Conservation (phyloP, 1,140 invertebrate genomes). For the Cheumatopsyche charites region DNA sequence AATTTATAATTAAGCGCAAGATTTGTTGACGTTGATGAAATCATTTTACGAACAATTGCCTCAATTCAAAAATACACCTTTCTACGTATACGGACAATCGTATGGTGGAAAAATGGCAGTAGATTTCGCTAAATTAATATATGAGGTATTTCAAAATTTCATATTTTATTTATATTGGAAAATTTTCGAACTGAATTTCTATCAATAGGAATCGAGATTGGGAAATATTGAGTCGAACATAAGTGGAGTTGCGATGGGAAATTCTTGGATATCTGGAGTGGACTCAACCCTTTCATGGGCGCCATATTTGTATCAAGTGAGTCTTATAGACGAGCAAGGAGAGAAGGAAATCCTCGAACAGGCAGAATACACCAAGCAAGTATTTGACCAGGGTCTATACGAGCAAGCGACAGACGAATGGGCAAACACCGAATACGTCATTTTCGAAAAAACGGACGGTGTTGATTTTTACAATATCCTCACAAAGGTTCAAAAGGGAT, state of each 20-base stretch:
- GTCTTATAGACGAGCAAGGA: conserved; percentile 68
- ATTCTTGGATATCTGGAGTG: conserved; percentile 86
- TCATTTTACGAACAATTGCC: conserved; percentile 68
- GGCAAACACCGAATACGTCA: conserved; percentile 66
- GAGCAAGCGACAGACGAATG: conserved; percentile 68
- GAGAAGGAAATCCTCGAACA: conserved; percentile 60
- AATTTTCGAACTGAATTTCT: not conserved
- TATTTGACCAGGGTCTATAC: conserved; percentile 64
- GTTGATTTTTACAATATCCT: conserved; percentile 86
- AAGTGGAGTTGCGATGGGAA: conserved; percentile 78
- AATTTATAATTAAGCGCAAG: conserved; percentile 66
- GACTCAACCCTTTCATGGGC: conserved; percentile 82
- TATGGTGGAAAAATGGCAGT: conserved; percentile 91
- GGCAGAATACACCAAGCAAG: conserved; percentile 60
- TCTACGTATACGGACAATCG: conserved; percentile 85
- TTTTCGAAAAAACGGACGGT: conserved; percentile 63
- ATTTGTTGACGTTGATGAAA: conserved; percentile 75
- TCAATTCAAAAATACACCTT: conserved; percentile 71
- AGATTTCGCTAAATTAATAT: conserved; percentile 71
- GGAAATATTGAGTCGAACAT: conserved; percentile 74
- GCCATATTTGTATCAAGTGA: conserved; percentile 70
- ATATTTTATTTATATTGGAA: not conserved
- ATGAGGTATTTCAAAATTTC: conserved; percentile 60
- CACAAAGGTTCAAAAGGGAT: conserved; percentile 54
- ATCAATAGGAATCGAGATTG: conserved; percentile 65